Evolutionary conservation across 1,140 invertebrate genomes (phyloP), one percentile per base, ranked within the genome.

Genomic region (Macrostomum lignano): DNA sequence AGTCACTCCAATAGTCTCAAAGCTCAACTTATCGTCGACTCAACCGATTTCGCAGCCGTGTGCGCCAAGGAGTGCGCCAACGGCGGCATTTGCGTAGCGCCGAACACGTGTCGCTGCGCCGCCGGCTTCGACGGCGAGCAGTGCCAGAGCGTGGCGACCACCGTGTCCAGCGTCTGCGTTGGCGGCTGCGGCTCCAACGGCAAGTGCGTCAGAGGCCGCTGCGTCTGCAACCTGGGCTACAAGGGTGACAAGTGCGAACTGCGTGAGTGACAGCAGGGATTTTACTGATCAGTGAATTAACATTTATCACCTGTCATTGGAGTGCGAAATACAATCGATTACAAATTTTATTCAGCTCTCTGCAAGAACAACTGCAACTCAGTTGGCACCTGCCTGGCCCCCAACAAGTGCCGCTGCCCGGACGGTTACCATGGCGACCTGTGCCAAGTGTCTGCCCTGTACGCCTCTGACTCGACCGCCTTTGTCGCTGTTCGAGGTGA

Each of bases 11-110:
- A n/a, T n/a, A n/a, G n/a, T n/a, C n/a, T n/a, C n/a, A n/a, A n/a
- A n/a, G n/a, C n/a, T n/a, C n/a, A n/a, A n/a, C n/a, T n/a, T n/a
- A n/a, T n/a, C n/a, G n/a, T n/a, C n/a, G n/a, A n/a, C n/a, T n/a
- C n/a, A n/a, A n/a, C n/a, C n/a, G n/a, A 38, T 36, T 25, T 46
- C 58, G 29, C 39, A 74, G 73, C 71, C 3, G 58, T 66, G 38
- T 81, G 75, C 46, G 43, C 66, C 10, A 67, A 70, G 0, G 51
- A 61, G 1, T 81, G 74, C 48, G 57, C 69, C 44, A 76, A 81
- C 51, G 70, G 66, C 30, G 74, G 75, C 1, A 68, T 71, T 10
- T 79, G 74, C 44, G 44, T 69, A 1, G 59, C 58, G 1, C 69
- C 70, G 0, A 67, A 72, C 47, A 51, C 62, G 1, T 77, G 74